These are phyloP conservation scores for Torymus auratus DNA, from an alignment of 2,888 invertebrate species.

Conservation along the genomic window DNA sequence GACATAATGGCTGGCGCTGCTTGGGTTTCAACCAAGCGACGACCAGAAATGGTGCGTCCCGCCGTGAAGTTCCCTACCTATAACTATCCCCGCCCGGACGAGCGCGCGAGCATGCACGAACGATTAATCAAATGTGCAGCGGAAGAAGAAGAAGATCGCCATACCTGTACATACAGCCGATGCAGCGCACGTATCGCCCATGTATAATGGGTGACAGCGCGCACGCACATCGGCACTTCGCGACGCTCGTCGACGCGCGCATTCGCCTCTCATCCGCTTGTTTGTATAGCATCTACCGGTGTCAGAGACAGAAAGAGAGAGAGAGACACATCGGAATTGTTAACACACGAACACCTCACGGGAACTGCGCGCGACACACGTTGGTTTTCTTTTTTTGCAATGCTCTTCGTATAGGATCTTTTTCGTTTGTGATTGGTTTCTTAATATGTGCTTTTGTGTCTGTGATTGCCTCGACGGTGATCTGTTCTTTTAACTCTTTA, in stretches of 20 bases:
- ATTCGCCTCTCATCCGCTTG: conserved; percentile 29
- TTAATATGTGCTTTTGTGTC: no score
- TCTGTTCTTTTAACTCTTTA: no score
- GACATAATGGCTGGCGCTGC: conserved; percentile 72
- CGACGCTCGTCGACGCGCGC: conserved; percentile 24
- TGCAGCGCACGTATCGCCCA: no score
- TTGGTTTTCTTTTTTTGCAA: not conserved
- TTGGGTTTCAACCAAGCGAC: conserved; percentile 71
- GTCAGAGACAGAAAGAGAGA: no score
- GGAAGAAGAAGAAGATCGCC: no score
- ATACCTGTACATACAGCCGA: no score
- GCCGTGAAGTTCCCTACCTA: conserved; percentile 41
- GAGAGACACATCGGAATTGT: not conserved
- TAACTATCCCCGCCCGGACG: not conserved
- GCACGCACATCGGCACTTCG: not conserved
- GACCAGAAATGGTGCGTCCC: conserved; percentile 72
- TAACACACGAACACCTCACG: not conserved
- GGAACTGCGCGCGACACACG: conserved; percentile 17
- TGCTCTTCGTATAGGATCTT: not conserved
- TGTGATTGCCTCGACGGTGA: no score
- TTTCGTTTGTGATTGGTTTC: no score
- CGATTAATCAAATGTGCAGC: no score
- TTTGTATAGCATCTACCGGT: not conserved
- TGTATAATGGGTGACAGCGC: no score
- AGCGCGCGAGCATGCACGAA: not conserved